Conservation (phyloP, 2,113 vertebrate species). For the Abramis brama region DNA sequence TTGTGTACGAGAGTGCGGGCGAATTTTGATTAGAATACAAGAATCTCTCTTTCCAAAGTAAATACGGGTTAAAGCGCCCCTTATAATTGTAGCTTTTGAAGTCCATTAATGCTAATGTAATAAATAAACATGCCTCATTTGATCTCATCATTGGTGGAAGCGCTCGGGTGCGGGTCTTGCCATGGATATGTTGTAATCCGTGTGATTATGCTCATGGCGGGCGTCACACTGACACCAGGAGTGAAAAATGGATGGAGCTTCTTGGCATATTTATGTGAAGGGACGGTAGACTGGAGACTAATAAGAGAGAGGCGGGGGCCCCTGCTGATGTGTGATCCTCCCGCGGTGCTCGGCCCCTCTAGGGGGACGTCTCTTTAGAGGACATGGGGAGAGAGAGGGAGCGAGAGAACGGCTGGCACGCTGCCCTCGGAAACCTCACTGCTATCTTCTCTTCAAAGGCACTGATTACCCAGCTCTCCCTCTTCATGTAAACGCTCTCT, state of each 20-base stretch:
- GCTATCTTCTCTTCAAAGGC: constrained; percentile 51
- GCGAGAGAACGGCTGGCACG: constrained; percentile 25
- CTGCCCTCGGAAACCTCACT: constrained; percentile 45
- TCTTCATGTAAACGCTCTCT: constrained; percentile 36
- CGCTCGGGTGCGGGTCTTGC: constrained; percentile 1
- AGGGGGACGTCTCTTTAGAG: constrained; percentile 52
- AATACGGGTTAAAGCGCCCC: constrained; percentile 48
- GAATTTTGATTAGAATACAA: constrained; percentile 31
- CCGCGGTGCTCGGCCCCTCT: constrained; percentile 49
- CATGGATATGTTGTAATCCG: constrained; percentile 34
- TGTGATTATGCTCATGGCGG: constrained; percentile 48
- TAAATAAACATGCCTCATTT: constrained; percentile 53
- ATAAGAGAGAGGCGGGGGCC: constrained; percentile 53
- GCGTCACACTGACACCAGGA: constrained; percentile 43
- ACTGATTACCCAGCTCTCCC: constrained; percentile 47
- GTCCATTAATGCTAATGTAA: constrained; percentile 54
- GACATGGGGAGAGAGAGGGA: constrained; percentile 24
- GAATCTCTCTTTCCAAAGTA: constrained; percentile 44
- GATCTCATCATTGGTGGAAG: constrained; percentile 18
- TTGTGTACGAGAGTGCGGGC: constrained; percentile 20
- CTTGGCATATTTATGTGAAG: constrained; percentile 51
- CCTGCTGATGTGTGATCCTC: constrained; percentile 53
- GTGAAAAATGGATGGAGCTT: constrained; percentile 53
- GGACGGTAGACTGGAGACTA: constrained; percentile 54
- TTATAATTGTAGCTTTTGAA: constrained; percentile 36